phyloP scores from a whole-genome alignment of 2,797 vertebrate genomes.

The Rostrhamus sociabilis region DNA sequence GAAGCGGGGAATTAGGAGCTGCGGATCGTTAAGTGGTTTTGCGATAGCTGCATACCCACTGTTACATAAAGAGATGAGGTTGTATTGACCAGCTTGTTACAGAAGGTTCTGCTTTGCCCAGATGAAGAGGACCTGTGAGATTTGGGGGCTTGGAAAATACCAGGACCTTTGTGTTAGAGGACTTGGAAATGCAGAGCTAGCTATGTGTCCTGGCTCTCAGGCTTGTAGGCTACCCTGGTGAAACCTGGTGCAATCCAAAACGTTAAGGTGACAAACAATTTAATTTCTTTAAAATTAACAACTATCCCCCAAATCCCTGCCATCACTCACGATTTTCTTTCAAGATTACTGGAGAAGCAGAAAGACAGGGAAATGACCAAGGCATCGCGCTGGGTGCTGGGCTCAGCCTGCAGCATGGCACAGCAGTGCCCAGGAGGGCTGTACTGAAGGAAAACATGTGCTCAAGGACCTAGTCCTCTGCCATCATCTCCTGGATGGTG shows the following conservation, averaged over 20 bases:
- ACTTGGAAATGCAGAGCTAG: neutral
- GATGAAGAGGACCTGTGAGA: accelerated
- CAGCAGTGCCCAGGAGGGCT: neutral
- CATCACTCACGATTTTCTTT: neutral
- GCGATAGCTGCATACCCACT: neutral
- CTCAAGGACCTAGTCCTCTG: neutral
- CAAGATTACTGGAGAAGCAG: neutral
- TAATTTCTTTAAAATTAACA: neutral
- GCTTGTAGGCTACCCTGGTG: neutral
- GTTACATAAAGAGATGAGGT: neutral
- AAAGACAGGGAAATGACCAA: neutral
- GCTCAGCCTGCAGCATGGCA: neutral
- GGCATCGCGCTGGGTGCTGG: neutral
- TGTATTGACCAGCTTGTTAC: neutral
- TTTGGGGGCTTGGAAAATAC: neutral
- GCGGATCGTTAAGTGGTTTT: neutral
- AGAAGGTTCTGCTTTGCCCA: neutral
- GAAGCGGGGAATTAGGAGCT: neutral
- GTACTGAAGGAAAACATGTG: neutral
- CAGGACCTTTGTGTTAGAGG: neutral
- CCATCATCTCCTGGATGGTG: neutral
- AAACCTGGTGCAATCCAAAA: neutral
- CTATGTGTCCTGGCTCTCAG: neutral
- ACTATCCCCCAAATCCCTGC: neutral
- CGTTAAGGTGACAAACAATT: neutral